Evolutionary conservation across 1,140 invertebrate genomes (phyloP).

Genomic region (Pachyrhynchus sulphureomaculatus): DNA sequence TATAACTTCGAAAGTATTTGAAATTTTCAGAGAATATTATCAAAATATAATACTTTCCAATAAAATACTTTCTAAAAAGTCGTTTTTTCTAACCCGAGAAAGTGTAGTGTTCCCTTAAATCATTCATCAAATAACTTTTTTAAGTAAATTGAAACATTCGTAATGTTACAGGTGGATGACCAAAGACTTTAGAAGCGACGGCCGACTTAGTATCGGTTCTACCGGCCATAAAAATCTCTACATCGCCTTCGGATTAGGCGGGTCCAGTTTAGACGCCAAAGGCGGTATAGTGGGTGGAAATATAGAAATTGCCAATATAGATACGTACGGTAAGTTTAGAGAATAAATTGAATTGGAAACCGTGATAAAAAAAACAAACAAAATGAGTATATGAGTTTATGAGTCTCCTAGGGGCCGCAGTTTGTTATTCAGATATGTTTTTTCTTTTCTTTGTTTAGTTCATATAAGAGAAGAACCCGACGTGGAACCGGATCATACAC

Average conservation of each 20-base stretch:
- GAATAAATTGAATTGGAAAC: too few relatives aligned
- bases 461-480: slow-evolving; percentile 87
- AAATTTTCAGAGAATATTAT: too few relatives aligned
- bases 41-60: too few relatives aligned
- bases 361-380: too few relatives aligned
- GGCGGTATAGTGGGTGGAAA: slow-evolving; percentile 95
- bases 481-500: slow-evolving; percentile 84
- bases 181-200: slow-evolving; percentile 86
- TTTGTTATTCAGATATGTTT: neutral
- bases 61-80: too few relatives aligned
- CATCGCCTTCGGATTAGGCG: slow-evolving; percentile 82
- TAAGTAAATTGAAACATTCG: too few relatives aligned
- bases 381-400: too few relatives aligned
- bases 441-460: slow-evolving; percentile 54
- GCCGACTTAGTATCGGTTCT: slow-evolving; percentile 89
- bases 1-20: too few relatives aligned
- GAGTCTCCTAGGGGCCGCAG: neutral
- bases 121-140: too few relatives aligned
- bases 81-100: too few relatives aligned
- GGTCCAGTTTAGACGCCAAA: slow-evolving; percentile 91
- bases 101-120: too few relatives aligned
- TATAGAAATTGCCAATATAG: slow-evolving; percentile 86
- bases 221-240: slow-evolving; percentile 92
- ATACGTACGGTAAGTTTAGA: slow-evolving; percentile 82
- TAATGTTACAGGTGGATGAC: slow-evolving; percentile 89